A percentile compares a stretch with the other conserved stretches of the same genome.
Conservation (phyloP, 2,797 vertebrate species). For the Enteromius unitaeniatus region DNA sequence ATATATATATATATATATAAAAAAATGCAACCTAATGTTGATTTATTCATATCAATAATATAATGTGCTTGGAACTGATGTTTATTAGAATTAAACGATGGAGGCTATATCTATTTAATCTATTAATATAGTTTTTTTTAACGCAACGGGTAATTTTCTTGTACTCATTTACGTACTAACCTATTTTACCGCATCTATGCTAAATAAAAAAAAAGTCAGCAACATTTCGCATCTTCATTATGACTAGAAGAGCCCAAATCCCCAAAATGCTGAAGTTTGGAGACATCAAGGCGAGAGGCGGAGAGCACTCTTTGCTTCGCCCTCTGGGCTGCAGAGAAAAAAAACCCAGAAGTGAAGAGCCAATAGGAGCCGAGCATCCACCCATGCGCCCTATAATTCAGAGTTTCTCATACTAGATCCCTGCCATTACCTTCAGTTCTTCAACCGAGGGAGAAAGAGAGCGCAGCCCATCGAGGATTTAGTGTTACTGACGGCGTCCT, state of each 20-base stretch:
- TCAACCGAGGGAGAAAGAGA: slow-evolving; percentile 70
- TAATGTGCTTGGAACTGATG: not conserved
- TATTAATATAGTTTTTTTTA: not conserved
- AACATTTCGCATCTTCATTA: slow-evolving; percentile 2
- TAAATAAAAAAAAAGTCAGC: not conserved
- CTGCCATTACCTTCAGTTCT: slow-evolving; percentile 76
- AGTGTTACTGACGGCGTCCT: slow-evolving; percentile 49
- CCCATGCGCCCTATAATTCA: slow-evolving; percentile 89
- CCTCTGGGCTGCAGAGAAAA: slow-evolving; percentile 76
- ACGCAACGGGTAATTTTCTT: not conserved
- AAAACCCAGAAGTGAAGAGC: slow-evolving; percentile 74
- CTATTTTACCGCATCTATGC: not conserved
- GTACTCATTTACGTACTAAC: no score
- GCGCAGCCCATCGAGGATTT: slow-evolving; percentile 65
- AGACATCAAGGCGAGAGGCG: slow-evolving; percentile 60
- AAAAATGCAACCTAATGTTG: not conserved
- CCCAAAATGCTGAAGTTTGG: slow-evolving; percentile 13
- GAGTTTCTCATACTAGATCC: slow-evolving; percentile 81
- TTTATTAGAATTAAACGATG: not conserved
- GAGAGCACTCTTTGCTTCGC: slow-evolving; percentile 76
- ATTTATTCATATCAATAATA: not conserved
- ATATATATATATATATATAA: no score
- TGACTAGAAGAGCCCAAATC: not conserved
- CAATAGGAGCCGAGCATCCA: slow-evolving; percentile 89
- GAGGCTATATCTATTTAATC: no score